Evolutionary conservation across 1,140 invertebrate species (phyloP).

Genomic region (Drosophila subpulchrella): DNA sequence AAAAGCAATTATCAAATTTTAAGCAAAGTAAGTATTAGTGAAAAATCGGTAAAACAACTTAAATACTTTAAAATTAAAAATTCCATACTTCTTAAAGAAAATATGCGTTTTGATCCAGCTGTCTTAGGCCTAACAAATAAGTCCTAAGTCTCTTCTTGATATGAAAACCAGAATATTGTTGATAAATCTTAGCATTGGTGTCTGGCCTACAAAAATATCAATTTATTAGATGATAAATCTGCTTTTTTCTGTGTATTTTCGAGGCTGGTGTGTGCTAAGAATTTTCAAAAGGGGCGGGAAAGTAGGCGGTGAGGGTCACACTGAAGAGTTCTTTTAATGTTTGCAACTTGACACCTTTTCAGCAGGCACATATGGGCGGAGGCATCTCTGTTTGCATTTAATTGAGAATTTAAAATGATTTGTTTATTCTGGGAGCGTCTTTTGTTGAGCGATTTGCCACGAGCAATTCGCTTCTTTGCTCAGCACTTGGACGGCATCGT

Average conservation of each 20-base stretch:
- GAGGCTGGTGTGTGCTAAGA: neutral
- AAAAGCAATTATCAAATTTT: too few species aligned
- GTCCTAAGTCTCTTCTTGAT: too few species aligned
- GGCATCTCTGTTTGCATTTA: conserved; percentile 65
- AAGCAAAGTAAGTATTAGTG: too few species aligned
- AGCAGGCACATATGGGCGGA: conserved; percentile 24
- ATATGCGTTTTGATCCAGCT: too few species aligned
- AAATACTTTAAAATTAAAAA: too few species aligned
- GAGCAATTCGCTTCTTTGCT: conserved; percentile 70
- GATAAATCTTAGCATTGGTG: too few species aligned
- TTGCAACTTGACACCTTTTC: conserved; percentile 76
- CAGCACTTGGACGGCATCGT: conserved; percentile 61
- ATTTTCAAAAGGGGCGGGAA: neutral
- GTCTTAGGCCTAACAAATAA: too few species aligned
- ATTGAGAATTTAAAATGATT: conserved; percentile 83
- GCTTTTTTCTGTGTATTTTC: conserved; percentile 13
- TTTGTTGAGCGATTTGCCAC: conserved; percentile 71
- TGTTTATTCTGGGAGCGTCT: conserved; percentile 71
- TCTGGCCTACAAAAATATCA: too few species aligned
- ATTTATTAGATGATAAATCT: too few species aligned
- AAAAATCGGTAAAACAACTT: too few species aligned
- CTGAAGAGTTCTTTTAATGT: conserved; percentile 59
- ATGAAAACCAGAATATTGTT: neutral
- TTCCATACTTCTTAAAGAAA: too few species aligned
- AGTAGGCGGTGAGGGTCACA: conserved; percentile 55